These are phyloP conservation scores for Sylvietta virens DNA, from an alignment of 2,113 vertebrate species.

Conservation along the genomic window DNA sequence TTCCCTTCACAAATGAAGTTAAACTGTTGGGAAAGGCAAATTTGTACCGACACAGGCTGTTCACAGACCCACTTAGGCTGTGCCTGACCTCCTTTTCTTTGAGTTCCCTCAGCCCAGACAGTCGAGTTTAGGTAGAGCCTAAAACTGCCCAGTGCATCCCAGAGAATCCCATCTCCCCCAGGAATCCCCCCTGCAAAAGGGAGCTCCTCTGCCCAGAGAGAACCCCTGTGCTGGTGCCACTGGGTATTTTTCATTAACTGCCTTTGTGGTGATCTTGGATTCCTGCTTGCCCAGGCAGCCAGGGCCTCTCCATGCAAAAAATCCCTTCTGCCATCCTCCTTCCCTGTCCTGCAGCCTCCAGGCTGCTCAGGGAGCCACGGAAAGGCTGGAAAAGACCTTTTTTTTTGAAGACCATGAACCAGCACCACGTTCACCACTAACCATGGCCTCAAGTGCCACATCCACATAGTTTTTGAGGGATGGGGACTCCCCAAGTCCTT, in stretches of 20 bases:
- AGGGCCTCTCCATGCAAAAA: background rate
- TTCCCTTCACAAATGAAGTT: background rate
- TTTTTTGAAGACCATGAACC: too few relatives aligned
- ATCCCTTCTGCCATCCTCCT: background rate
- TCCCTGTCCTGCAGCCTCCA: background rate
- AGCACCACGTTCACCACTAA: background rate
- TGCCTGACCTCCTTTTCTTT: background rate
- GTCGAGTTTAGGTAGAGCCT: background rate
- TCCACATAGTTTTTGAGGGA: fast-evolving
- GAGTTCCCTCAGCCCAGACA: background rate
- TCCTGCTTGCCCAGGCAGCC: background rate
- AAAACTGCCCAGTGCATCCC: background rate
- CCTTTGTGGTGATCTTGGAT: background rate
- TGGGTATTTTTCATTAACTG: background rate
- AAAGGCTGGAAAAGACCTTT: background rate
- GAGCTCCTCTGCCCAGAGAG: background rate
- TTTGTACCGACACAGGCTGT: background rate
- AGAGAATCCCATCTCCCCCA: background rate
- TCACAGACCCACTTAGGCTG: background rate
- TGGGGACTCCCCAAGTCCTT: background rate
- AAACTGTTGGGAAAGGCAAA: background rate
- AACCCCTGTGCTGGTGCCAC: fast-evolving
- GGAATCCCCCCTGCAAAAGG: background rate
- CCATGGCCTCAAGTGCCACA: background rate
- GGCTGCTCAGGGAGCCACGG: background rate